A percentile compares a stretch with the other conserved stretches of the same genome.
phyloP scores from a whole-genome alignment of 2,888 invertebrate genomes.

The Drosophila gaucha region DNA sequence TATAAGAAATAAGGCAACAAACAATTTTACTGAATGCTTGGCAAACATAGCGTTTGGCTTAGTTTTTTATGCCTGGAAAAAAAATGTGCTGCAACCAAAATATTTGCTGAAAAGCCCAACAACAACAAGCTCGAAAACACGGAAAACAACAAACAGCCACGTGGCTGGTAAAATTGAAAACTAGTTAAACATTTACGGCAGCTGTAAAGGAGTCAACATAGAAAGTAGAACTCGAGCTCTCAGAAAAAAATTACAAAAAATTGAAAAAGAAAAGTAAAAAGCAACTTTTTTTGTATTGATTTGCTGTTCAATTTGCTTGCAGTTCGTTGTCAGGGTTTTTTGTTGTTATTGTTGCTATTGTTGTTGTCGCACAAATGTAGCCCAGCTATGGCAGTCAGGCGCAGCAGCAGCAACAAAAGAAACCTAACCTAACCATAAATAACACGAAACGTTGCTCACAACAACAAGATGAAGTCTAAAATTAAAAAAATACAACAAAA shows the following conservation, averaged over 20 bases:
- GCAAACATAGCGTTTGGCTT: slow-evolving; percentile 35
- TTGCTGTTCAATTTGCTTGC: slow-evolving; percentile 77
- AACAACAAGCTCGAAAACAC: slow-evolving; percentile 14
- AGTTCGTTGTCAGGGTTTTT: slow-evolving; percentile 48
- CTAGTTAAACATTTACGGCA: slow-evolving; percentile 73
- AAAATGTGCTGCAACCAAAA: slow-evolving; percentile 42
- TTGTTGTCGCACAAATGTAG: slow-evolving; percentile 49
- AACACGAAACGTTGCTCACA: slow-evolving; percentile 64
- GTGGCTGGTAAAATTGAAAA: slow-evolving; percentile 63
- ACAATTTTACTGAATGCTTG: slow-evolving; percentile 48
- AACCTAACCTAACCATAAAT: slow-evolving; percentile 68
- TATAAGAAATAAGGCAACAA: slow-evolving; percentile 7
- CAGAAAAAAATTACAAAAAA: slow-evolving; percentile 6
- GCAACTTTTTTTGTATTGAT: slow-evolving; percentile 61
- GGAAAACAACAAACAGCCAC: slow-evolving; percentile 26
- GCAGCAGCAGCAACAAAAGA: slow-evolving; percentile 43
- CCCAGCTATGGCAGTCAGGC: slow-evolving; percentile 63
- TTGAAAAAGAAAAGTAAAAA: slow-evolving; percentile 14
- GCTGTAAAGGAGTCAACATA: slow-evolving; percentile 39
- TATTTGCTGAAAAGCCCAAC: slow-evolving; percentile 35
- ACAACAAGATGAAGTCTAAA: slow-evolving; percentile 30
- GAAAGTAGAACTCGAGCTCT: slow-evolving; percentile 46
- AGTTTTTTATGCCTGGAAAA: no score
- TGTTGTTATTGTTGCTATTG: slow-evolving; percentile 30
- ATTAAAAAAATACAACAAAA: slow-evolving; percentile 7